These are phyloP conservation scores for Rhynchotus rufescens DNA, from an alignment of 2,797 vertebrate genomes.

Conservation along the genomic window DNA sequence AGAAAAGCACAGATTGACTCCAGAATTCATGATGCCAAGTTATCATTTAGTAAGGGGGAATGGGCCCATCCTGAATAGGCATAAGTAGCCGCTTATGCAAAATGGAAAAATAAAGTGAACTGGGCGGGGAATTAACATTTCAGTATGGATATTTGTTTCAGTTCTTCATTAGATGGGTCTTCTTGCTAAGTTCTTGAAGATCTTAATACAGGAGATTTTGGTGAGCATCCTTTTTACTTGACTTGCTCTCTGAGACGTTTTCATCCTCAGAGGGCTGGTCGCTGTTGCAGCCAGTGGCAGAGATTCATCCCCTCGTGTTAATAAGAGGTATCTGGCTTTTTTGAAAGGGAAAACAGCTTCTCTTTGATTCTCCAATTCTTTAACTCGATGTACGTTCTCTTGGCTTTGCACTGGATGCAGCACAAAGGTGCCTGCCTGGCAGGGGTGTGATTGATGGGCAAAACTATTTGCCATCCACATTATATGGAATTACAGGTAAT, in stretches of 20 bases:
- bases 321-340: background rate
- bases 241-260: background rate
- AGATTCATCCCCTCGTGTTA: background rate
- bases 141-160: background rate
- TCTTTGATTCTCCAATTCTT: background rate
- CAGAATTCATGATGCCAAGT: background rate
- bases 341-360: background rate
- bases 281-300: background rate
- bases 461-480: background rate
- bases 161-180: background rate
- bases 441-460: background rate
- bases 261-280: background rate
- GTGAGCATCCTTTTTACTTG: conserved; percentile 19
- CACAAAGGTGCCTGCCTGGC: background rate
- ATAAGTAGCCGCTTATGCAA: background rate
- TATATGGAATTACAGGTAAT: background rate
- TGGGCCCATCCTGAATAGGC: background rate
- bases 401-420: background rate
- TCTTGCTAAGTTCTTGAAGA: background rate
- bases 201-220: background rate
- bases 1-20: background rate
- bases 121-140: background rate
- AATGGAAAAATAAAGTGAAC: background rate
- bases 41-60: background rate
- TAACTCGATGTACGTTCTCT: background rate